Evolutionary conservation across 2,888 invertebrate genomes (phyloP), one percentile per base, ranked within the genome.

Genomic region (Drosophila kanekoi): DNA sequence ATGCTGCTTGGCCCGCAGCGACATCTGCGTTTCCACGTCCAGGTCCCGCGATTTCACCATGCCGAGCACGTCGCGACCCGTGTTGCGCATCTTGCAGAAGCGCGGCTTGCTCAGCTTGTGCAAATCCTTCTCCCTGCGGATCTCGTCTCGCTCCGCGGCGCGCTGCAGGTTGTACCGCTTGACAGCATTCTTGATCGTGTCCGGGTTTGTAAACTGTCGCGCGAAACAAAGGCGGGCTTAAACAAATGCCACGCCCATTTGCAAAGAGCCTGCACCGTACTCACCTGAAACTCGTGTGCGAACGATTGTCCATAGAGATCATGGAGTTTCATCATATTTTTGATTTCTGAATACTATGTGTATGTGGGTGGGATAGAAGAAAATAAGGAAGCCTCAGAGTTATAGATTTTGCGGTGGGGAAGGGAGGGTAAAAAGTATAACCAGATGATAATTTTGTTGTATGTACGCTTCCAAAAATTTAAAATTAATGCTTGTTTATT

Each of bases 1-100:
- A 1, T 48, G 35, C 4, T 51, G 44, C 20, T 11, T 20, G 4
- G 3, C 18, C 16, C 54, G 38, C 35, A 75, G 45, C 6, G 89
- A 86, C 4, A 90, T 47, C 16, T 82, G 79, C 0, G 90, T 89
- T 45, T 87, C 89, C 20, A 90, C 67, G n/a, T 90, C 90, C 5
- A 61, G 38, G 48, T 90, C 90, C 0, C 79, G 76, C 5, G 68
- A 66, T 1, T 59, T 80, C 0, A 76, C 78, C 56, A 75, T 68
- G 44, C 73, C 33, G 38, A 49, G 47, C 10, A 75, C 76, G 61
- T 80, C 73, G 16, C 56, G 44, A 4, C 57, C 66, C 4, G 44
- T 51, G 20, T 62, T 66, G 4, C 81, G 87, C 6, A 83, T 57
- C 54, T 89, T 90, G 28, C 79, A 81, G 43, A 81, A 81, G 0